Evolutionary conservation across 2,113 vertebrate genomes (phyloP), one percentile per base, ranked within the genome.

Genomic region (Pangasianodon gigas): DNA sequence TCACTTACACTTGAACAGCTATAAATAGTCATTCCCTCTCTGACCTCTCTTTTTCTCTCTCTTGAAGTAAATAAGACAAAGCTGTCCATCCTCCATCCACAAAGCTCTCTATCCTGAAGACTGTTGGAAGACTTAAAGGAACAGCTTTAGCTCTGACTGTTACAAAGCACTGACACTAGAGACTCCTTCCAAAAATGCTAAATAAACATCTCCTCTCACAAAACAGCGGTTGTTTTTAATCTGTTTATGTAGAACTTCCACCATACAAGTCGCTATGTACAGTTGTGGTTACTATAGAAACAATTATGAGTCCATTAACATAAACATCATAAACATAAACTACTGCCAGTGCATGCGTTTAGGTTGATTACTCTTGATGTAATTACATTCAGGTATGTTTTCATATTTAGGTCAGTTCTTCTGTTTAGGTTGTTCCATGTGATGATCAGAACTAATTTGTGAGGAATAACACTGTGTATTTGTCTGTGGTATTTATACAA

Each of bases 401-500:
- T 82, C 79, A 95, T 93, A 93, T 95, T 75, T 88, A 80, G 94
- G 92, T 95, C 94, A 94, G 90, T 94, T 92, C 92, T 93, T 96
- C 89, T 89, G 94, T 95, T 95, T 91, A 92, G 91, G 62, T 52
- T 88, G 91, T 87, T 90, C 90, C 92, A 52, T 88, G 89, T 92
- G 92, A 90, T 94, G 93, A 94, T 93, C 92, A 92, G 92, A 95
- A 95, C 93, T 94, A 44, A 93, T 94, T 94, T 93, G 62, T n/a
- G 46, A 3, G 11, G 2, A 85, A 67, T 19, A 85, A 19, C 26
- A 19, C 26, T 69, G 7, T 52, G 41, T 44, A 16, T 48, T 91
- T 90, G 87, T 88, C 81, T 89, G 6, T 69, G 41, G 46, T 85
- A 16, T 44, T 46, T 41, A 0, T 44, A 41, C 32, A 26, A 60